Percentiles rank a stretch among this genome's conserved stretches.
These are phyloP conservation scores for Gasterosteus nipponicus DNA, from an alignment of 2,113 vertebrate species.

Conservation along the genomic window DNA sequence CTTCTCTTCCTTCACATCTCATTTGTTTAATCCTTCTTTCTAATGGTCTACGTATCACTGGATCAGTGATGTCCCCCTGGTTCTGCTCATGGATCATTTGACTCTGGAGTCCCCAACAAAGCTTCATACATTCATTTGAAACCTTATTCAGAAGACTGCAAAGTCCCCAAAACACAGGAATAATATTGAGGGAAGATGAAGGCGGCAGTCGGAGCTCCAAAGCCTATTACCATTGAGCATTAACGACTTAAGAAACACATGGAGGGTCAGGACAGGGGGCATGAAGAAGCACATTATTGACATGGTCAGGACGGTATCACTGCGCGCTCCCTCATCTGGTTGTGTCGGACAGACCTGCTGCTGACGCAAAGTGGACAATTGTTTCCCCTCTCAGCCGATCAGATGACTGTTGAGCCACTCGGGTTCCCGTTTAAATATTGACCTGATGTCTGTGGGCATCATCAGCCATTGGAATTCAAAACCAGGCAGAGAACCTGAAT, in stretches of 20 bases:
- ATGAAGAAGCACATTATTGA: constrained; percentile 22
- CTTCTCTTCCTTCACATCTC: neutral
- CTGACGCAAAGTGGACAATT: constrained; percentile 7
- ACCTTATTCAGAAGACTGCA: neutral
- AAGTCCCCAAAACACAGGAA: constrained; percentile 32
- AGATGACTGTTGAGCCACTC: constrained; percentile 38
- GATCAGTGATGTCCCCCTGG: constrained; percentile 9
- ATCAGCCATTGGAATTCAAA: constrained; percentile 58
- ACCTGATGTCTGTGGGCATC: constrained; percentile 53
- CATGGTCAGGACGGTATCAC: constrained; percentile 10
- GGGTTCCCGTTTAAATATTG: constrained; percentile 66
- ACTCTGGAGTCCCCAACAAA: constrained; percentile 2
- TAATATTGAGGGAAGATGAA: constrained; percentile 28
- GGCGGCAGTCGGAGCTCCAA: constrained; percentile 46
- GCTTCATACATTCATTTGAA: neutral
- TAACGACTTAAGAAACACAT: constrained; percentile 69
- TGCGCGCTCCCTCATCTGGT: neutral
- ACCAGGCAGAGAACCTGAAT: constrained; percentile 14
- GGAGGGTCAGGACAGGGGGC: constrained; percentile 62
- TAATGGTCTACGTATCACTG: constrained; percentile 8
- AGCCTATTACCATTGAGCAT: constrained; percentile 78
- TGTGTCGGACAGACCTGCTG: constrained; percentile 6
- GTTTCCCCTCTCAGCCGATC: constrained; percentile 47
- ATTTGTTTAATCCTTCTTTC: neutral
- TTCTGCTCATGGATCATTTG: constrained; percentile 18